Conservation (phyloP, 1,140 invertebrate genomes). For the Drosophila insularis region DNA sequence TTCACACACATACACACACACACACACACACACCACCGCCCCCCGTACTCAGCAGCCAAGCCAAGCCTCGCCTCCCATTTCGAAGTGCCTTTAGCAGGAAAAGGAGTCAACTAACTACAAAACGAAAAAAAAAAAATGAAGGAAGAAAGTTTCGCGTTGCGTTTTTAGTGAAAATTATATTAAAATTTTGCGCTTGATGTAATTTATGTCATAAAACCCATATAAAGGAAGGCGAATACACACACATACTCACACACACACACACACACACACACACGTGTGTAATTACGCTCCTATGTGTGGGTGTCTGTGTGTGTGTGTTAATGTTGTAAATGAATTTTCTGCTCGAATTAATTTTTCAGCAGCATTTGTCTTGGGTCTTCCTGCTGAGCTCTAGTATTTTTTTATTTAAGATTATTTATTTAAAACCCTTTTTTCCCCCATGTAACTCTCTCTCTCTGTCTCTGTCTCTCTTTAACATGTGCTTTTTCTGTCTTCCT, state of each 20-base stretch:
- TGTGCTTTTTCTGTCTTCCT: not conserved
- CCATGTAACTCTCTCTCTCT: constrained; percentile 1
- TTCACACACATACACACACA: constrained; percentile 39
- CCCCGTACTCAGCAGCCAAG: not conserved
- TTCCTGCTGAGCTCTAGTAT: not conserved
- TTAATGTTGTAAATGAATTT: constrained; percentile 81
- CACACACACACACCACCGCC: constrained; percentile 5
- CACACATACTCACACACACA: not conserved
- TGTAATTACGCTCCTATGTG: constrained; percentile 43
- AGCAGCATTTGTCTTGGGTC: constrained; percentile 16
- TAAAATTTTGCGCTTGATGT: constrained; percentile 82
- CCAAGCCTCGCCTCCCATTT: not conserved
- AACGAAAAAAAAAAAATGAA: not conserved
- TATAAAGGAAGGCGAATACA: constrained; percentile 29
- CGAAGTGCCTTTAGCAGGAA: constrained; percentile 40
- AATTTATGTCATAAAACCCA: constrained; percentile 79
- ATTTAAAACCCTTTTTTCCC: constrained; percentile 66
- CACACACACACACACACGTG: constrained; percentile 36
- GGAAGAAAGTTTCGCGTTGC: constrained; percentile 74
- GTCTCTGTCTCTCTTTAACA: not conserved
- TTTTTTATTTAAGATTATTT: constrained; percentile 69
- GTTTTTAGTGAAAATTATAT: constrained; percentile 82
- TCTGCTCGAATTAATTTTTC: constrained; percentile 73
- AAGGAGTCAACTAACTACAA: constrained; percentile 38
- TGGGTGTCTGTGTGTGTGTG: constrained; percentile 41